Evolutionary conservation across 2,113 vertebrate genomes (phyloP).

Genomic region (Benitochromis conjunctus): DNA sequence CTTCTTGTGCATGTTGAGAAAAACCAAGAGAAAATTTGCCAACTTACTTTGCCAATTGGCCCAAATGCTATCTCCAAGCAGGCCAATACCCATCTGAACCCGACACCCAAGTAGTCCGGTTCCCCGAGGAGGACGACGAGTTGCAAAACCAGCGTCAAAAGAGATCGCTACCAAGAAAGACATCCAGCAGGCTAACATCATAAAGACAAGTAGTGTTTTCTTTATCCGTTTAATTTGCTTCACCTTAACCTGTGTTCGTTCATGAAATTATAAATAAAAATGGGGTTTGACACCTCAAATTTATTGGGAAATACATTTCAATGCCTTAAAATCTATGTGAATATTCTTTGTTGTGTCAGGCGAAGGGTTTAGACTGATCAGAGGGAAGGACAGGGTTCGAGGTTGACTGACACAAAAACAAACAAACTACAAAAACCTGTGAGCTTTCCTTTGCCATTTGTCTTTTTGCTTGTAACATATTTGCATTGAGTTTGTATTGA

Average conservation of each 20-base stretch:
- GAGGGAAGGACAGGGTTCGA: neutral
- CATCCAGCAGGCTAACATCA: conserved; percentile 54
- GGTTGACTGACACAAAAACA: neutral
- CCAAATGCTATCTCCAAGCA: conserved; percentile 87
- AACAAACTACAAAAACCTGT: conserved; percentile 18
- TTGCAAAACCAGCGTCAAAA: conserved; percentile 78
- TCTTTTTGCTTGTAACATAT: conserved; percentile 71
- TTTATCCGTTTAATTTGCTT: neutral
- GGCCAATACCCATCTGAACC: conserved; percentile 82
- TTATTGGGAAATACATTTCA: conserved; percentile 31
- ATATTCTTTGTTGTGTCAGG: conserved; percentile 25
- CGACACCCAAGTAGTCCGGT: conserved; percentile 78
- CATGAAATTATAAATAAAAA: conserved; percentile 17
- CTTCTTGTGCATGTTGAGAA: conserved; percentile 31
- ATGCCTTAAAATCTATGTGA: conserved; percentile 47
- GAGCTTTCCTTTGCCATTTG: conserved; percentile 25
- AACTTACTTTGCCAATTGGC: conserved; percentile 78
- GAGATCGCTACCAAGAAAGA: conserved; percentile 77
- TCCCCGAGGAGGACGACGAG: conserved; percentile 80
- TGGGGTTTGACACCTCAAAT: conserved; percentile 41
- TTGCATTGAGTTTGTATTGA: conserved; percentile 48
- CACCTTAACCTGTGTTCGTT: conserved; percentile 26
- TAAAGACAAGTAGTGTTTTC: conserved; percentile 27
- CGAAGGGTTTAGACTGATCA: neutral
- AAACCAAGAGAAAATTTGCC: conserved; percentile 16